Evolutionary conservation across 2,888 invertebrate species (phyloP), one percentile per base, ranked within the genome.

Genomic region (Serrognathus titanus): DNA sequence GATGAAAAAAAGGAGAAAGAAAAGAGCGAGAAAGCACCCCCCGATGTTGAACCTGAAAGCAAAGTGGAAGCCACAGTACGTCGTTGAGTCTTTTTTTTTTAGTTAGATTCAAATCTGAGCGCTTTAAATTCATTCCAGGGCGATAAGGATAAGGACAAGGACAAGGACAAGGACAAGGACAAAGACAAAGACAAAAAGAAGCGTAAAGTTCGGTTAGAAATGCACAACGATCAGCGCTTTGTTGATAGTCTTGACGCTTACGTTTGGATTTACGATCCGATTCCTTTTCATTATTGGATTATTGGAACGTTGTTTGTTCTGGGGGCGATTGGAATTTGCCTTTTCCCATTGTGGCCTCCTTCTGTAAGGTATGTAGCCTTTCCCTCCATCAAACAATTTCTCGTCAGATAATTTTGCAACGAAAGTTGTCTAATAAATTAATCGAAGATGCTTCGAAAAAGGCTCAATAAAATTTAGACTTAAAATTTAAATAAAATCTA

Each of bases 301-400:
- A 90, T 93, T 70, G 97, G 97, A n/a, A 85, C 89, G 7, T 80
- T 92, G 3, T 81, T 92, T 61, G 94, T 99, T 35, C 80, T 97
- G 53, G 97, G 94, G 16, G 94, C 96, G 35, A 94, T 98, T 68
- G 92, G 89, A 10, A 87, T 99, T 39, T 99, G 99, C 78, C 84
- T 99, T 74, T 99, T 98, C 81, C 99, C 99, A n/a, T 80, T 99
- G 53, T 99, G 99, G 99, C 99, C 99, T 0, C 90, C 92, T 53
- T 88, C 91, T 66, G 89, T 97, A 68, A 85, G 90, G 84, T 89
- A 16, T 9, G 43, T 43, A 4, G 10, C 39, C 1, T 39, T 39
- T 39, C 10, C 10, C 39, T n/a, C n/a, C n/a, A n/a, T n/a, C n/a
- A n/a, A n/a, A n/a, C n/a, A n/a, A n/a, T n/a, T n/a, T n/a, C n/a